A percentile compares a stretch with the other conserved stretches of the same genome.
Conservation (phyloP, 2,888 invertebrate genomes). For the Dermolepida albohirtum region DNA sequence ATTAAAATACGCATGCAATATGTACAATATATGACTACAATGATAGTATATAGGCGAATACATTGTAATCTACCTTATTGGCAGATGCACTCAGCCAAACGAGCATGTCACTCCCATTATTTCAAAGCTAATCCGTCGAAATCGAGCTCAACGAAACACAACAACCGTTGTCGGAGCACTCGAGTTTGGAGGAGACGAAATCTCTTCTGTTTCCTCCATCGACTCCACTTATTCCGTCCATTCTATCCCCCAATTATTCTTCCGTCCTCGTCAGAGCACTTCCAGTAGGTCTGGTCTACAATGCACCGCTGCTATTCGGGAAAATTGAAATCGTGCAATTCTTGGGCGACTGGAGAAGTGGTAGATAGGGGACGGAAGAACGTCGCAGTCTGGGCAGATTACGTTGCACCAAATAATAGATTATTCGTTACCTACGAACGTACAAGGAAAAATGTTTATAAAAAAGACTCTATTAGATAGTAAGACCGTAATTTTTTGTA, state of each 20-base stretch:
- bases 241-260: conserved; percentile 11
- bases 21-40: too few relatives aligned
- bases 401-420: background rate
- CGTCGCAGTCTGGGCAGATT: conserved; percentile 4
- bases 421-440: background rate
- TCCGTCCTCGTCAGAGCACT: background rate
- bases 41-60: too few relatives aligned
- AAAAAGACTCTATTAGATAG: too few relatives aligned
- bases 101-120: conserved; percentile 9
- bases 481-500: too few relatives aligned
- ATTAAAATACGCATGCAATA: too few relatives aligned
- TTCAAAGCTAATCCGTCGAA: conserved; percentile 1
- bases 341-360: background rate
- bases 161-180: background rate
- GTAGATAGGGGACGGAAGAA: background rate
- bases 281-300: background rate
- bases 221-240: conserved; percentile 8
- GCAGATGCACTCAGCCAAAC: background rate
- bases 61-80: too few relatives aligned
- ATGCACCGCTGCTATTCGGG: too few relatives aligned
- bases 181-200: background rate
- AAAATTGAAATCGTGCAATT: too few relatives aligned
- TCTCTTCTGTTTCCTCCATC: background rate
- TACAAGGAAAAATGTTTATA: too few relatives aligned
- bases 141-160: conserved; percentile 5